Base-by-base conservation (phyloP, 2,888 invertebrate genomes). In the Deilephila elpenor region DNA sequence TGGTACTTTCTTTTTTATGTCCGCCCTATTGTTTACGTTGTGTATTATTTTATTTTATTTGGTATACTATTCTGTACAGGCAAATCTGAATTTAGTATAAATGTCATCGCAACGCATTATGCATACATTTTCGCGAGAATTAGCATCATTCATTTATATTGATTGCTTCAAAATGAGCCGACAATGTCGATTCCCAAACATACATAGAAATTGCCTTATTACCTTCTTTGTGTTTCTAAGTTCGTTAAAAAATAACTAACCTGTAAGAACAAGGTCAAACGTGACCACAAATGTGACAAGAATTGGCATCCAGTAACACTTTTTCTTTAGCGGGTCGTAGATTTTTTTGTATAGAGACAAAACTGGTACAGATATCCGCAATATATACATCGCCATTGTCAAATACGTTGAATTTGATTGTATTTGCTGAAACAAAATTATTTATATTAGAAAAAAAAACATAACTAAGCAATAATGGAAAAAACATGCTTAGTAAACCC, bases 181-280 rank as follows among this genome's bases (percentile, higher is more conserved):
- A 2, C 11, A 8, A 8, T 11, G 37, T 3, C 32, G 32, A 32
- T 2, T 37, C 11, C 37, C 8, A 37, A 37, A 37, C 37, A 37
- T 37, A 37, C 8, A 1, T 0, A 37, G 8, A 37, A 0, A 37
- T 32, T 8, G 37, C 37, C 37, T 37, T 8, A 37, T 8, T 8
- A 37, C 11, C 8, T 37, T 8, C 37, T 37, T n/a, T n/a, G n/a
- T 37, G 8, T 8, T 37, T 37, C 8, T 1, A 37, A 37, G 37
- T 37, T 1, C 0, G 0, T 37, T 8, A 37, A 44, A 11, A 1
- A 44, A 20, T 19, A n/a, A 79, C 82, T 79, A 83, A 96, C 96
- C 96, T 82, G 95, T 94, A 5, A 95, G 73, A 0, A 96, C 95
- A 72, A 96, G 89, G 74, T 95, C 89, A 19, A 94, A 82, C 1